These are phyloP conservation scores for Gopherus evgoodei DNA, from an alignment of 2,113 vertebrate species.

Conservation along the genomic window DNA sequence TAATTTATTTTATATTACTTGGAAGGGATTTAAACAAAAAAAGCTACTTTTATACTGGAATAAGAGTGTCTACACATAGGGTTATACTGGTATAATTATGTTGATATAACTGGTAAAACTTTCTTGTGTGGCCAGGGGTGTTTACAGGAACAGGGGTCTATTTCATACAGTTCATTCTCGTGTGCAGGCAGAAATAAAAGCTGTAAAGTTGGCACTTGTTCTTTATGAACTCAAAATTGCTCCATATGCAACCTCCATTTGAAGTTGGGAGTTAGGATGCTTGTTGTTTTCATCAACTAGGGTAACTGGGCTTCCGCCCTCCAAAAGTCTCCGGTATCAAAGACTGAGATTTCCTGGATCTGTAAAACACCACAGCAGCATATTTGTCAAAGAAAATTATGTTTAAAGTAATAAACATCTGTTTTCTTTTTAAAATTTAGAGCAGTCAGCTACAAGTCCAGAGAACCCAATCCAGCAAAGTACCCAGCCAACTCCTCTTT, in stretches of 20 bases:
- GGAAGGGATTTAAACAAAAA: background rate
- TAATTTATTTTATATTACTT: background rate
- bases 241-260: background rate
- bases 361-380: background rate
- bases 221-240: constrained; percentile 16
- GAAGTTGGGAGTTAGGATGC: background rate
- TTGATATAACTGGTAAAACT: background rate
- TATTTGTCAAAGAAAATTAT: background rate
- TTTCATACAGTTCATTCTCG: constrained; percentile 15
- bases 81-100: background rate
- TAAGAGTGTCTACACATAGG: background rate
- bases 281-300: background rate
- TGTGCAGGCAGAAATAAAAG: constrained; percentile 32
- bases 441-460: background rate
- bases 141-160: constrained; percentile 52
- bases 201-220: background rate
- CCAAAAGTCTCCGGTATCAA: background rate
- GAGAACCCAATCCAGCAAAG: background rate
- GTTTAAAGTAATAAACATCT: constrained; percentile 1
- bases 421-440: constrained; percentile 16
- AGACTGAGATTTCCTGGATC: background rate
- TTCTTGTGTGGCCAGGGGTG: constrained; percentile 32
- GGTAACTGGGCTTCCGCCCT: background rate
- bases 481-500: background rate
- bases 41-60: background rate